A percentile compares a stretch with the other conserved stretches of the same genome.
These are phyloP conservation scores for Ormyrus nitidulus DNA, from an alignment of 2,888 invertebrate genomes.

Conservation along the genomic window DNA sequence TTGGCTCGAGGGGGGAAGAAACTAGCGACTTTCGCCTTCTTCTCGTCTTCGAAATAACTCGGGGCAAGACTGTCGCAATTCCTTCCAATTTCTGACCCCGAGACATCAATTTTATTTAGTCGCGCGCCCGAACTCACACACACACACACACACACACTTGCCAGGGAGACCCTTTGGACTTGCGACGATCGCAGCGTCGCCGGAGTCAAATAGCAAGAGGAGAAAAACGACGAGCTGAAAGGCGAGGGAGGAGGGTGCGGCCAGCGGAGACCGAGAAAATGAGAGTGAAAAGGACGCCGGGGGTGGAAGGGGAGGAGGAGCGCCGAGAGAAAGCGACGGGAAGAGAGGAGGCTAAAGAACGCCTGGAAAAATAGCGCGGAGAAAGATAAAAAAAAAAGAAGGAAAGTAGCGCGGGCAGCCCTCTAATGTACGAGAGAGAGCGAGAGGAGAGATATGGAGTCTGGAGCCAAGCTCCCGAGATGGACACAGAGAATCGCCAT, in stretches of 20 bases:
- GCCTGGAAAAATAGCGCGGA: conserved; percentile 52
- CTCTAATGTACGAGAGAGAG: conserved; percentile 24
- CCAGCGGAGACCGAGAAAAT: conserved; percentile 31
- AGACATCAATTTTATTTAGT: conserved; percentile 75
- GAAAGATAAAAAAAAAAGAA: conserved; percentile 56
- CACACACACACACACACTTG: conserved; percentile 14
- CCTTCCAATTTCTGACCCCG: conserved; percentile 72
- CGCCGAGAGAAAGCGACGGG: conserved; percentile 46
- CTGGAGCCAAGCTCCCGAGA: conserved; percentile 67
- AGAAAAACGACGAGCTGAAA: conserved; percentile 46
- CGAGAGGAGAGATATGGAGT: conserved; percentile 56
- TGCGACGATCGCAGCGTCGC: conserved; percentile 45
- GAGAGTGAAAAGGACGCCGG: conserved; percentile 38
- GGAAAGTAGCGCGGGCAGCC: neutral
- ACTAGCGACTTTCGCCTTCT: conserved; percentile 39
- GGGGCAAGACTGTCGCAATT: conserved; percentile 67
- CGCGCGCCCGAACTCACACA: conserved; percentile 60
- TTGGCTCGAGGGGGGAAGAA: neutral
- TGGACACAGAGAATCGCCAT: conserved; percentile 76
- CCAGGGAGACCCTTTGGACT: conserved; percentile 34
- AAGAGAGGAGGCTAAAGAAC: conserved; percentile 53
- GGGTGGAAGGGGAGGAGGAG: conserved; percentile 36
- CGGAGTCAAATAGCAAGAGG: conserved; percentile 54
- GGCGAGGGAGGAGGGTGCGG: neutral
- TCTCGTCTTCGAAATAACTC: conserved; percentile 49